A percentile compares a stretch with the other conserved stretches of the same genome.
Conservation (phyloP, 2,888 invertebrate species). For the Rotaria sp. region DNA sequence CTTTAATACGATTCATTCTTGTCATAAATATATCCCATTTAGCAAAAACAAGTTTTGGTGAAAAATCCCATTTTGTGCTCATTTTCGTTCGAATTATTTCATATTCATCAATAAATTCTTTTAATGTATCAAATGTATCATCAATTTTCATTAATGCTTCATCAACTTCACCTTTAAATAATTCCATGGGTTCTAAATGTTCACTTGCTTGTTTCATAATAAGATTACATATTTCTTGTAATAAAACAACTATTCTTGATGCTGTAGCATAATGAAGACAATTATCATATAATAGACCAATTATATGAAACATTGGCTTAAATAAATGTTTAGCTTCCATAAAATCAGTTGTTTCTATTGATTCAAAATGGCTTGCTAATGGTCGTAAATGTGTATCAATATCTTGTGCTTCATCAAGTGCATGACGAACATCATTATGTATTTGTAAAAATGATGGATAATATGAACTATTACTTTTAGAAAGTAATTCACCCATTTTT, state of each 20-base stretch:
- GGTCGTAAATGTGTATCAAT: conserved; percentile 78
- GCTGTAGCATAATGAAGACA: conserved; percentile 79
- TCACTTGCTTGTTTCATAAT: conserved; percentile 79
- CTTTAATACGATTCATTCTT: conserved; percentile 51
- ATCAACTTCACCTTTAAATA: conserved; percentile 88
- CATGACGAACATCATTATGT: conserved; percentile 76
- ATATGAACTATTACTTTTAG: conserved; percentile 83
- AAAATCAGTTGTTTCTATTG: conserved; percentile 72
- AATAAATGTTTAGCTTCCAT: conserved; percentile 66
- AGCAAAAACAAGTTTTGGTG: conserved; percentile 54
- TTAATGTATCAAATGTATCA: conserved; percentile 48
- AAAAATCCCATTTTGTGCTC: conserved; percentile 54
- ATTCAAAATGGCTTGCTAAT: conserved; percentile 70
- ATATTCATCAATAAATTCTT: conserved; percentile 49
- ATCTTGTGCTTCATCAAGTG: conserved; percentile 81
- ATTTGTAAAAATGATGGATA: conserved; percentile 80
- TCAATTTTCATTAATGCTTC: conserved; percentile 76
- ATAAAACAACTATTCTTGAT: conserved; percentile 74
- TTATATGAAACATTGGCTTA: conserved; percentile 73
- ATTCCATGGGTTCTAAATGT: conserved; percentile 78
- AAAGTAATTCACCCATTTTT: conserved; percentile 82
- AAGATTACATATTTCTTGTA: conserved; percentile 81
- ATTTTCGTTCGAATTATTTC: conserved; percentile 52
- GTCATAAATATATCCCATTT: conserved; percentile 53
- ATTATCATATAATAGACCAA: conserved; percentile 81